A percentile compares a stretch with the other conserved stretches of the same genome.
Conservation (phyloP, 2,113 vertebrate species). For the Hippocampus mohnikei region DNA sequence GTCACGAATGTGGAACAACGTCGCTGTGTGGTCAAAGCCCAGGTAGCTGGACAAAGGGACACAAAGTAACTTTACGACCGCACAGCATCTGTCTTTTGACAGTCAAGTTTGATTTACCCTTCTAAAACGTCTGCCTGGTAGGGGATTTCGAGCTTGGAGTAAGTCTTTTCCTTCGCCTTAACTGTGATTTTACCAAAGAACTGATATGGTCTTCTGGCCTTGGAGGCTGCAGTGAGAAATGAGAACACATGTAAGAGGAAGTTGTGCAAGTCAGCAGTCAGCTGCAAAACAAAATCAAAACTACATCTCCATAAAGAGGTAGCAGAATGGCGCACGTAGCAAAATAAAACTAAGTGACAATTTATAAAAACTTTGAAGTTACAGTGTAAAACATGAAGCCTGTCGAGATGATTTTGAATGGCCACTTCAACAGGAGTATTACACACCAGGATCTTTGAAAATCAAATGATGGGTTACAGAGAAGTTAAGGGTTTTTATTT, state of each 20-base stretch:
- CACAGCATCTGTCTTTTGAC: neutral
- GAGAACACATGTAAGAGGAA: conserved; percentile 29
- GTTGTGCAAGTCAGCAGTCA: conserved; percentile 10
- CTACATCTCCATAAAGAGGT: neutral
- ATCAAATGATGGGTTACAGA: no score
- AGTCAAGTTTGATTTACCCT: conserved; percentile 77
- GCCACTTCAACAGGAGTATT: no score
- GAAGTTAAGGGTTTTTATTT: no score
- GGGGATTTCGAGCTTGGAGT: conserved; percentile 98
- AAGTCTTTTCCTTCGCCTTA: conserved; percentile 97
- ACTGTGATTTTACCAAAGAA: conserved; percentile 98
- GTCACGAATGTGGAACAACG: conserved; percentile 94
- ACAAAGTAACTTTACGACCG: neutral
- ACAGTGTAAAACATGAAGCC: no score
- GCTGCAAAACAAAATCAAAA: no score
- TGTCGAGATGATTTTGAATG: no score
- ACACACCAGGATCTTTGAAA: no score
- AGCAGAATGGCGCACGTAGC: neutral
- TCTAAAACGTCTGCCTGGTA: conserved; percentile 98
- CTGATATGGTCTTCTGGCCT: conserved; percentile 87
- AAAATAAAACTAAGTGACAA: neutral
- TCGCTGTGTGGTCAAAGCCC: conserved; percentile 94
- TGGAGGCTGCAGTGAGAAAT: conserved; percentile 80
- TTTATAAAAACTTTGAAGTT: no score
- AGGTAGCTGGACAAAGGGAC: conserved; percentile 72